These are phyloP conservation scores for Sebastes minor DNA, from an alignment of 2,797 vertebrate genomes.

Conservation along the genomic window DNA sequence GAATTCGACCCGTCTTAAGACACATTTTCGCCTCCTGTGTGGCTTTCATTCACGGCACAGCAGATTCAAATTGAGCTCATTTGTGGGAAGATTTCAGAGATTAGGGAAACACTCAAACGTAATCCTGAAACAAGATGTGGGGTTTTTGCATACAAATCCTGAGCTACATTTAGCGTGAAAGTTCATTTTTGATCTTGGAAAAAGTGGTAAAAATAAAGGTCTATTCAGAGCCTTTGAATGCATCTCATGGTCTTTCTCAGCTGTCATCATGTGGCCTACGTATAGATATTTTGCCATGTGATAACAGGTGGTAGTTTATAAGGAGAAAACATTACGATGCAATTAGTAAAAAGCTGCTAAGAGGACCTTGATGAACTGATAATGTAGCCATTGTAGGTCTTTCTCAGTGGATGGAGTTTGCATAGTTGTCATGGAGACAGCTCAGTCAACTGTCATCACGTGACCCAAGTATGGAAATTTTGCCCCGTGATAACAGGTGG, in stretches of 20 bases:
- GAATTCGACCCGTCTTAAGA: slow-evolving; percentile 30
- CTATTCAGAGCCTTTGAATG: not conserved
- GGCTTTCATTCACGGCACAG: slow-evolving; percentile 17
- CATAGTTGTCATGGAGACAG: not conserved
- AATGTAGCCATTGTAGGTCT: not conserved
- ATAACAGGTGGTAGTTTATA: not conserved
- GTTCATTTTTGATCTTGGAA: not conserved
- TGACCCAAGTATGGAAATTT: not conserved
- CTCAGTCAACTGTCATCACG: not conserved
- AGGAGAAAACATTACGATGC: not conserved
- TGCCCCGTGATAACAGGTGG: not conserved
- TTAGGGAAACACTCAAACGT: not conserved
- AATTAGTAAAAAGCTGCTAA: not conserved
- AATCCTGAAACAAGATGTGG: not conserved
- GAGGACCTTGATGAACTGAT: not conserved
- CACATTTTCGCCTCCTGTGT: slow-evolving; percentile 23
- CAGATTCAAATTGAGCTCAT: slow-evolving; percentile 7
- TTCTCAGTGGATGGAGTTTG: not conserved
- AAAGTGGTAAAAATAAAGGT: not conserved
- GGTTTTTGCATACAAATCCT: not conserved
- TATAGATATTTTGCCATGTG: not conserved
- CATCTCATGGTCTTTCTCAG: not conserved
- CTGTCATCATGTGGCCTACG: not conserved
- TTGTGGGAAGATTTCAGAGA: slow-evolving; percentile 20
- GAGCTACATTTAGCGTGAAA: not conserved